Base-by-base conservation (phyloP, 2,888 invertebrate genomes). In the Pyrochroa serraticornis region DNA sequence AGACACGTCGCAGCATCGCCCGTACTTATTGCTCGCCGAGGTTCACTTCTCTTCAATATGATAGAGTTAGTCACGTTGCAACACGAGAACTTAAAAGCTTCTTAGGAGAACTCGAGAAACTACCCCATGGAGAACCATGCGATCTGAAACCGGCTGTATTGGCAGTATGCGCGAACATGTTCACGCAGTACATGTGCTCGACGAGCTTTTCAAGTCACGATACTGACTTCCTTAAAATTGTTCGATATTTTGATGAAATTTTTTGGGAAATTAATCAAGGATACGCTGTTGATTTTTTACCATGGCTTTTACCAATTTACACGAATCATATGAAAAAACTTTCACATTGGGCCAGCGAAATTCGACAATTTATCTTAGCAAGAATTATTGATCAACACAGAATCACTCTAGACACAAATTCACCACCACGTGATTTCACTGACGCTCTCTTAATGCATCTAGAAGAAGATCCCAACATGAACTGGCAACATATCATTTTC, bases 261-360 rank as follows among this genome's bases (percentile, higher is more conserved):
- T 95, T 95, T 80, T 93, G 91, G 89, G 93, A 94, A 73, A 93
- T 95, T 62, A 95, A 94, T 76, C 92, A 92, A 70, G 93, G 93
- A 0, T 93, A 92, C 75, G 90, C 92, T 0, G 85, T 93, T 0
- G 95, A 95, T 71, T 94, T 94, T 71, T 72, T 95, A 13, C 94
- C 94, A 0, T 92, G 91, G 89, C 76, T 94, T 0, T 80, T 85
- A 0, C 91, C 91, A 0, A 85, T 92, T 58, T 92, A 91, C 75
- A 79, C 79, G 2, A 81, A 82, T 1, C 89, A 92, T 69, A 84
- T 91, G 80, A 82, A 84, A 1, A 87, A 85, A 64, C 79, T 92
- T 3, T 82, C 85, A 0, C 75, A 82, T 50, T 91, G 91, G 91
- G 87, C 90, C 0, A 78, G 84, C 1, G 84, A 85, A 34, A 89